A percentile compares a stretch with the other conserved stretches of the same genome.
phyloP scores from a whole-genome alignment of 2,113 vertebrate genomes.

The Zapornia atra region DNA sequence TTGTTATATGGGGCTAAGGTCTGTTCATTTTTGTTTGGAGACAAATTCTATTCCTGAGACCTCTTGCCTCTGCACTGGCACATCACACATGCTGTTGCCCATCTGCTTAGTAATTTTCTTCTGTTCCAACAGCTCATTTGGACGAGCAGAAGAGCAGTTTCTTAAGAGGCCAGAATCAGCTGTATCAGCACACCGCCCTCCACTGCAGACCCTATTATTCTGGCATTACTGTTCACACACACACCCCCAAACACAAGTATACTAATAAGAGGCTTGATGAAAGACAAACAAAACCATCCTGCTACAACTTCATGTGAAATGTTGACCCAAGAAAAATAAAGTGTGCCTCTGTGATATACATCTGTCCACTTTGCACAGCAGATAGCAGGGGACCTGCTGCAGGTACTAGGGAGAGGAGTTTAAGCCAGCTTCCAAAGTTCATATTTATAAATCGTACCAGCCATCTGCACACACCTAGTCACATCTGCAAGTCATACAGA shows the following conservation, averaged over 20 bases:
- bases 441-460: slow-evolving; percentile 33
- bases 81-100: rapidly evolving
- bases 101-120: not conserved
- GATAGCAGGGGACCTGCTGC: slow-evolving; percentile 32
- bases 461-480: slow-evolving; percentile 35
- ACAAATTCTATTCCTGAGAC: not conserved
- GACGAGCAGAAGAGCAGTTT: not conserved
- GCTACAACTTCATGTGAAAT: not conserved
- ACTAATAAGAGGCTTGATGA: not conserved
- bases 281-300: slow-evolving; percentile 30
- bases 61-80: not conserved
- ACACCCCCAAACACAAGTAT: not conserved
- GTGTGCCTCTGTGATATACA: not conserved
- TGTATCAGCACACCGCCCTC: not conserved
- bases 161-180: not conserved
- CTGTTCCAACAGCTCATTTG: not conserved
- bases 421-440: slow-evolving; percentile 52
- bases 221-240: not conserved
- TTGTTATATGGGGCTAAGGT: rapidly evolving
- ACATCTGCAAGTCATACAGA: not conserved
- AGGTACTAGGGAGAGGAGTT: slow-evolving; percentile 25
- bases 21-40: not conserved
- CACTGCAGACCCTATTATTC: not conserved
- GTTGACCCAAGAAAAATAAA: slow-evolving; percentile 52
- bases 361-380: slow-evolving; percentile 12